Evolutionary conservation across 1,140 invertebrate genomes (phyloP), one percentile per base, ranked within the genome.

Genomic region (Trichoplusia ni): DNA sequence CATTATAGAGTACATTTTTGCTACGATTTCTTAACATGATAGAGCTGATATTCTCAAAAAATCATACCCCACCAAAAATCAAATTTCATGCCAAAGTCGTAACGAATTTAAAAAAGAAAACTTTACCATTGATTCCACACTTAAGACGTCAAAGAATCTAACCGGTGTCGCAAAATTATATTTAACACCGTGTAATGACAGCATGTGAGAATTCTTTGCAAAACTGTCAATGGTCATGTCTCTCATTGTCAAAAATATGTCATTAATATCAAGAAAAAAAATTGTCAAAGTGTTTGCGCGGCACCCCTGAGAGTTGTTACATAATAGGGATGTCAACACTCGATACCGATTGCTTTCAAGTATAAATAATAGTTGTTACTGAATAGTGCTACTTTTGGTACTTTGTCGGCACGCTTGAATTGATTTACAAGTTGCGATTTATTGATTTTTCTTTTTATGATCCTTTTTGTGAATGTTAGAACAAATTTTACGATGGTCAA

Each of bases 271-370:
- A 51, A 61, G 37, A 58, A 84, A 87, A 81, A 81, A 86, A 84
- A 81, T 64, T 73, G 72, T 79, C 74, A 81, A 69, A 77, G 73
- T 71, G 35, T 64, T 59, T 54, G 42, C 56, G 42, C 38, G 71
- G 70, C 81, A 76, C 84, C 84, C 87, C 76, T 66, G 80, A 71
- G 81, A 83, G 79, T 72, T 84, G 79, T 84, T 82, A 75, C 77
- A 84, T 88, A 87, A 89, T 89, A 80, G 79, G 73, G 73, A 67
- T 90, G 87, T 90, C 87, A 87, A 87, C 87, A 90, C 85, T 87
- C 75, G 64, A 79, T 71, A 49, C 64, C 67, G 62, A 67, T 71
- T 46, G 79, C 71, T 85, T 86, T 82, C 69, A 76, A 87, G 79
- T 89, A 79, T 87, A 90, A 90, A 90, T 88, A 90, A 86, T 87